These are phyloP conservation scores for Prionailurus bengalensis DNA, from an alignment of 2,113 vertebrate species.

Conservation along the genomic window DNA sequence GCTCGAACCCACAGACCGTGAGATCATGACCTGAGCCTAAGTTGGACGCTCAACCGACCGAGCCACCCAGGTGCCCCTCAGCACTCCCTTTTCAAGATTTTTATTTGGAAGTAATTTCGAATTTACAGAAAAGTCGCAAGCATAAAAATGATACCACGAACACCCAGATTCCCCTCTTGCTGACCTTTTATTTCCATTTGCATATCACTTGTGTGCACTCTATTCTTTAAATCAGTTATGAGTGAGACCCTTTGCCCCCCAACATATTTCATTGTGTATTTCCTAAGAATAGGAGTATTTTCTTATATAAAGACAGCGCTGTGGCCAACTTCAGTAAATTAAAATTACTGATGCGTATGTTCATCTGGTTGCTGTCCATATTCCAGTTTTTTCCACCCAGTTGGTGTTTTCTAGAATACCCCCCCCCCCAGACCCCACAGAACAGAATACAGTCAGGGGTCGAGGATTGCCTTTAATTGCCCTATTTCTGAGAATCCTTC, in stretches of 20 bases:
- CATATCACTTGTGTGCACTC: fast-evolving
- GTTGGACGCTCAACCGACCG: too few relatives aligned
- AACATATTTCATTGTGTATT: neutral
- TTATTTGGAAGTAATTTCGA: neutral
- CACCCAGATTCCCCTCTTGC: neutral
- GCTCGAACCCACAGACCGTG: too few relatives aligned
- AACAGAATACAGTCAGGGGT: too few relatives aligned
- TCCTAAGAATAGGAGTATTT: neutral
- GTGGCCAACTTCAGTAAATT: neutral
- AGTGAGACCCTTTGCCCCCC: neutral
- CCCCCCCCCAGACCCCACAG: fast-evolving
- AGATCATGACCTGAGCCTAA: too few relatives aligned
- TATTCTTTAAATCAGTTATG: neutral
- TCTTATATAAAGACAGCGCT: too few relatives aligned
- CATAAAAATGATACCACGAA: neutral
- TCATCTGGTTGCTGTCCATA: neutral
- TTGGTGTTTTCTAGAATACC: neutral
- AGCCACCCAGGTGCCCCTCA: too few relatives aligned
- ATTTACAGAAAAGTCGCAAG: neutral
- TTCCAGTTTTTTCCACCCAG: neutral
- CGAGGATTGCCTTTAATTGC: too few relatives aligned
- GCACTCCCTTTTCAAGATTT: neutral
- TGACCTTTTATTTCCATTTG: fast-evolving
- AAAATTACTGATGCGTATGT: fast-evolving
- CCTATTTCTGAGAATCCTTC: neutral